Evolutionary conservation across 2,113 vertebrate species (phyloP), one percentile per base, ranked within the genome.

Genomic region (Hemicordylus capensis): DNA sequence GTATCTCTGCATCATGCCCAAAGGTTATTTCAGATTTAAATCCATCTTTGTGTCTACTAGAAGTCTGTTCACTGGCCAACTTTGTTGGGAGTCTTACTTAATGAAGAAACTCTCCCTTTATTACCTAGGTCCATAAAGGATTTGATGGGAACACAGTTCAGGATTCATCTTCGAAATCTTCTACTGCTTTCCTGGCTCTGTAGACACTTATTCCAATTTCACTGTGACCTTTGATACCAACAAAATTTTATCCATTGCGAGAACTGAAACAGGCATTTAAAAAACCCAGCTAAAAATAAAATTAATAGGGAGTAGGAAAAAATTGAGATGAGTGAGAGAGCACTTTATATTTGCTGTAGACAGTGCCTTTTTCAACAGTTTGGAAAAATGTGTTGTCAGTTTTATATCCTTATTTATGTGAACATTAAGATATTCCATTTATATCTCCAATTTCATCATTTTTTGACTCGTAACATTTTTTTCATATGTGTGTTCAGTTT

Each of bases 131-230:
- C 51, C 0, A 4, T 72, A 76, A 83, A 86, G 2, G 42, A 83
- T 12, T 86, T 84, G 61, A n/a, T 22, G 34, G 9, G 24, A 84
- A 66, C 46, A 54, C 20, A 24, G 0, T 76, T 75, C n/a, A 24
- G 64, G 59, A 64, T 26, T 9, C 17, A 14, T 67, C 12, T 8
- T 87, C 26, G 26, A 61, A n/a, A 58, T 4, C 22, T 92, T 54
- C 70, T 15, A 12, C 4, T 75, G 26, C 31, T 87, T 83, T 90
- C 8, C 20, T 8, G 31, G 44, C 90, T 88, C 28, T 8, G n/a
- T 26, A 61, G 76, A 20, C 34, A 66, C 48, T 87, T 89, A 46
- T 84, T 88, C 70, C 66, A 44, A 9, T 85, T 88, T 90, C 3
- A 85, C 86, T 34, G 37, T 69, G n/a, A 34, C 37, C 82, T 22